Base-by-base conservation (phyloP, 2,113 vertebrate species). In the Rhynchomys soricoides region DNA sequence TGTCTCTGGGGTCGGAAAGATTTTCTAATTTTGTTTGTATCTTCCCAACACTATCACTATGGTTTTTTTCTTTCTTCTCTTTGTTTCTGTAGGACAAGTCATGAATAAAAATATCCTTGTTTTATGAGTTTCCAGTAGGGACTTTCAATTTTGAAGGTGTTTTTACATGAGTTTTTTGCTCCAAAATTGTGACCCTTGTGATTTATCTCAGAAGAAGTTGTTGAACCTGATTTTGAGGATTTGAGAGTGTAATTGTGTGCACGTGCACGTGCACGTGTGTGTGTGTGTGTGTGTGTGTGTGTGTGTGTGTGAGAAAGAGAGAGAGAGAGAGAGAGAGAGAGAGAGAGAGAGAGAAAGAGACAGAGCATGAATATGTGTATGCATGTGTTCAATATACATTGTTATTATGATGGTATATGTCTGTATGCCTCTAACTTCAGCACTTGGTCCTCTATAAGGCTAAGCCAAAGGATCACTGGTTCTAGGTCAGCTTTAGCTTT, bases 11-110 rank as follows among this genome's bases (percentile, higher is more conserved):
- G 43, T 43, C 3, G 21, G 40, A 50, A 31, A 21, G 1, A 3
- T 74, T 48, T n/a, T 26, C 12, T 73, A 4, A 31, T n/a, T 71
- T 34, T 21, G 4, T 17, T 52, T 89, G 4, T 52, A 5, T 75
- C 8, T 8, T 17, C 1, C 0, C 1, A 15, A 50, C 31, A 57
- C 26, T 15, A 6, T 4, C 34, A 5, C 17, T 17, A 10, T 12
- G 0, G 0, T 21, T 59, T 71, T 45, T 59, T 64, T 11, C 64
- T 37, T 90, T 92, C 59, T 19, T 40, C 31, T 52, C 26, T 10
- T 70, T 85, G 5, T 92, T 93, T 71, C 50, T 62, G 4, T 43
- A 40, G 40, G 75, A 64, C 4, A 74, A 68, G 4, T 57, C 34
- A 55, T 55, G 22, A 75, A 21, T 31, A 37, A 43, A 78, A 66